A percentile compares a stretch with the other conserved stretches of the same genome.
phyloP scores from a whole-genome alignment of 2,888 invertebrate genomes.

The Cataglyphis cursor region DNA sequence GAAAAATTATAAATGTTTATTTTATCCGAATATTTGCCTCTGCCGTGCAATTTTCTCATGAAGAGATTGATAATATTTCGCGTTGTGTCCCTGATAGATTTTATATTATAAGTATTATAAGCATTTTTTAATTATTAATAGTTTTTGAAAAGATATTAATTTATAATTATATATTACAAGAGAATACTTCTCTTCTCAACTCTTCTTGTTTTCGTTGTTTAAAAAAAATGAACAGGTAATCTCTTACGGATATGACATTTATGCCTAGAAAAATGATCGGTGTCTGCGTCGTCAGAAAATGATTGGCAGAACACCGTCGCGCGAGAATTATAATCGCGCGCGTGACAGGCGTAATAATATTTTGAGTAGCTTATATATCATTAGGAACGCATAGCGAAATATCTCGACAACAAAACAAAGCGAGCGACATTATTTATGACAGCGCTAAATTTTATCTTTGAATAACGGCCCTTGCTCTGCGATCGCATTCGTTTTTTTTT shows the following conservation, averaged over 20 bases:
- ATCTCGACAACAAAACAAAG: constrained; percentile 35
- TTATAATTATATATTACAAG: not conserved
- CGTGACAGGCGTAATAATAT: constrained; percentile 5
- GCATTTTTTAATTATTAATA: not conserved
- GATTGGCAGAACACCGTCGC: not conserved
- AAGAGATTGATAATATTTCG: not conserved
- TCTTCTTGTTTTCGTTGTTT: not conserved
- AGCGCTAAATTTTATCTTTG: constrained; percentile 40
- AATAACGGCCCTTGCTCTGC: not conserved
- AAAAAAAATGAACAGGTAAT: not conserved
- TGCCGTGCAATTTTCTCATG: not conserved
- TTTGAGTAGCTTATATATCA: constrained; percentile 37
- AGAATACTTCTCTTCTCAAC: not conserved
- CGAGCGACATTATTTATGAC: constrained; percentile 26
- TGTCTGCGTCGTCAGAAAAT: not conserved
- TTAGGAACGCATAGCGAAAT: constrained; percentile 18
- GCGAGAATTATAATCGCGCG: constrained; percentile 24
- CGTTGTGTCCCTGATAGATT: not conserved
- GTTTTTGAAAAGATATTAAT: not conserved
- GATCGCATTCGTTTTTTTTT: not conserved
- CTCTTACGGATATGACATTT: not conserved
- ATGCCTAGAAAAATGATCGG: not conserved
- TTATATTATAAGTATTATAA: not conserved
- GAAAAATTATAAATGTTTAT: not conserved
- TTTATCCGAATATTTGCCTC: not conserved